These are phyloP conservation scores for Salminus brasiliensis DNA, from an alignment of 2,113 vertebrate species.

Conservation along the genomic window DNA sequence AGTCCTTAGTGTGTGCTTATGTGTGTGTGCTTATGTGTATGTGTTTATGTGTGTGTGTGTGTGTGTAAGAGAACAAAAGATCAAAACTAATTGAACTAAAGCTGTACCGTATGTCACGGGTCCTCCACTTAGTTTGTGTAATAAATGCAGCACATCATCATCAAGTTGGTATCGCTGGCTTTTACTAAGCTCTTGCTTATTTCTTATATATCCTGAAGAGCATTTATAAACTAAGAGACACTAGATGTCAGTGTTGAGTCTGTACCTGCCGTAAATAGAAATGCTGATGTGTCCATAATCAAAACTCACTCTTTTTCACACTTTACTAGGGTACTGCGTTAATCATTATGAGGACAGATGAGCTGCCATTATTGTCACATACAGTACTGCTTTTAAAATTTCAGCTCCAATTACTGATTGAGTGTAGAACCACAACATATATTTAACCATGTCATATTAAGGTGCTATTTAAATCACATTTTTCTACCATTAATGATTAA, in stretches of 20 bases:
- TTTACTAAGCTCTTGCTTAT: neutral
- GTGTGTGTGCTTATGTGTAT: neutral
- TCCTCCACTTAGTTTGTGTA: neutral
- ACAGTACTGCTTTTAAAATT: neutral
- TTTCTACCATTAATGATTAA: too few relatives aligned
- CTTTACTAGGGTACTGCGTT: neutral
- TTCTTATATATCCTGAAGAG: neutral
- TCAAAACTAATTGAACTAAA: neutral
- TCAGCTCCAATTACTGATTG: neutral
- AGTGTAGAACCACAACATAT: neutral
- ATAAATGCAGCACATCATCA: neutral
- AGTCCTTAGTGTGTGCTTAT: neutral
- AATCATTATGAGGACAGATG: neutral
- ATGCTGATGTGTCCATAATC: neutral
- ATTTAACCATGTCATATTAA: neutral
- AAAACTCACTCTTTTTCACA: neutral
- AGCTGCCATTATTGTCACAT: neutral
- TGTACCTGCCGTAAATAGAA: neutral
- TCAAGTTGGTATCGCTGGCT: neutral
- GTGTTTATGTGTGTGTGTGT: neutral
- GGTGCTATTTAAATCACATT: neutral
- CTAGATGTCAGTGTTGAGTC: slow-evolving; percentile 55
- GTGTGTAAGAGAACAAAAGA: neutral
- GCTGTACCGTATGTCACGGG: neutral
- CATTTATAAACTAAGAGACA: slow-evolving; percentile 6